These are phyloP conservation scores for Agapornis canus DNA, from an alignment of 2,797 vertebrate genomes.

Conservation along the genomic window DNA sequence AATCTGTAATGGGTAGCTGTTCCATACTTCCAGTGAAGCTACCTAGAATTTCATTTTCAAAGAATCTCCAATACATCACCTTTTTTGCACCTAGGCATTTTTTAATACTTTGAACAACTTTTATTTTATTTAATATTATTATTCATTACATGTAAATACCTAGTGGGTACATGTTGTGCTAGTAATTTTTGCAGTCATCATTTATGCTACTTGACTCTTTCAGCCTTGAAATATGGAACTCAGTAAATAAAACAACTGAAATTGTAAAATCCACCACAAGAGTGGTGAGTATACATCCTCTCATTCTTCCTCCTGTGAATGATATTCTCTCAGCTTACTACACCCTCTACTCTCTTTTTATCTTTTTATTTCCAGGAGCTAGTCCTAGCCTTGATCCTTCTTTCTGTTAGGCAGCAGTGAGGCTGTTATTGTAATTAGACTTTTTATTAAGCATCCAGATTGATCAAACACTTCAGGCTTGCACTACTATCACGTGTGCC, in stretches of 20 bases:
- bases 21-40: not conserved
- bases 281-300: not conserved
- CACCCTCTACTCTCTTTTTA: not conserved
- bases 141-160: not conserved
- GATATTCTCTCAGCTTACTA: not conserved
- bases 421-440: not conserved
- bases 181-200: not conserved
- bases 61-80: not conserved
- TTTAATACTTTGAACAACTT: not conserved
- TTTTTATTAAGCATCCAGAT: not conserved
- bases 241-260: not conserved
- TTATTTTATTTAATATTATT: not conserved
- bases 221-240: not conserved
- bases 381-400: not conserved
- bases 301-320: not conserved
- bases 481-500: not conserved
- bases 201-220: not conserved
- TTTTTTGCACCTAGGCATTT: not conserved
- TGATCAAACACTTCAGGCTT: not conserved
- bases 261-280: not conserved
- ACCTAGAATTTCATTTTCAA: not conserved
- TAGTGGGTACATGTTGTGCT: rapidly evolving
- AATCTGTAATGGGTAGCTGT: rapidly evolving
- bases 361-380: not conserved
- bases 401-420: not conserved